Percentiles rank a stretch among this genome's conserved stretches.
Conservation (phyloP, 2,888 invertebrate species). For the Himalopsyche anomala region DNA sequence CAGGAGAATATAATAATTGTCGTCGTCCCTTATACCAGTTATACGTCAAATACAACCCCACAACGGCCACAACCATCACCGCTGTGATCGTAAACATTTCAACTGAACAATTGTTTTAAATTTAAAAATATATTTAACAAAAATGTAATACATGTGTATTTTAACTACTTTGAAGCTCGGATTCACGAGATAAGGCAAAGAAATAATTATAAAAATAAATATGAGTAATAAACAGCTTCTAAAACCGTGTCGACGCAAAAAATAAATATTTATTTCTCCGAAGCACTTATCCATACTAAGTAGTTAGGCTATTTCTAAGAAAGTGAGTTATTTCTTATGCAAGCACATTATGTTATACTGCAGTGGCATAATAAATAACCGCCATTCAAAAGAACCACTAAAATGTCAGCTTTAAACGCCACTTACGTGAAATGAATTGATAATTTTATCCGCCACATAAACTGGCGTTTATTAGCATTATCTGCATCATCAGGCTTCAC, state of each 20-base stretch:
- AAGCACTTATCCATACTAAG: constrained; percentile 19
- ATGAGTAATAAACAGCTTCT: constrained; percentile 15
- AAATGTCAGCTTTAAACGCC: constrained; percentile 29
- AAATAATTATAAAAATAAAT: background rate
- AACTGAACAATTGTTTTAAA: too few relatives aligned
- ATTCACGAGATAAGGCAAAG: too few relatives aligned
- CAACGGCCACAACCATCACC: too few relatives aligned
- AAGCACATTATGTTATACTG: background rate
- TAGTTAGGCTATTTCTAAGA: constrained; percentile 8
- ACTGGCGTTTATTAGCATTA: too few relatives aligned
- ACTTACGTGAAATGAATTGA: constrained; percentile 1
- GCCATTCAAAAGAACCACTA: constrained; percentile 3
- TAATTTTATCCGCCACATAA: background rate
- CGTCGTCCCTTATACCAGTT: too few relatives aligned
- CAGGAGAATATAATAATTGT: too few relatives aligned
- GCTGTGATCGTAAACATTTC: too few relatives aligned
- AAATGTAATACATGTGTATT: too few relatives aligned
- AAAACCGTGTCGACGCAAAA: background rate
- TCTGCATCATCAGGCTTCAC: too few relatives aligned
- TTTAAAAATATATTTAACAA: too few relatives aligned
- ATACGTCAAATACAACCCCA: too few relatives aligned
- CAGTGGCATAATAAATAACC: constrained; percentile 30
- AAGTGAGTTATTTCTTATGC: constrained; percentile 26
- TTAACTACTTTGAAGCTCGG: too few relatives aligned
- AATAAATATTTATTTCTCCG: background rate